Percentiles rank a stretch among this genome's conserved stretches.
These are phyloP conservation scores for Erebia aethiops DNA, from an alignment of 2,888 invertebrate genomes.

Conservation along the genomic window DNA sequence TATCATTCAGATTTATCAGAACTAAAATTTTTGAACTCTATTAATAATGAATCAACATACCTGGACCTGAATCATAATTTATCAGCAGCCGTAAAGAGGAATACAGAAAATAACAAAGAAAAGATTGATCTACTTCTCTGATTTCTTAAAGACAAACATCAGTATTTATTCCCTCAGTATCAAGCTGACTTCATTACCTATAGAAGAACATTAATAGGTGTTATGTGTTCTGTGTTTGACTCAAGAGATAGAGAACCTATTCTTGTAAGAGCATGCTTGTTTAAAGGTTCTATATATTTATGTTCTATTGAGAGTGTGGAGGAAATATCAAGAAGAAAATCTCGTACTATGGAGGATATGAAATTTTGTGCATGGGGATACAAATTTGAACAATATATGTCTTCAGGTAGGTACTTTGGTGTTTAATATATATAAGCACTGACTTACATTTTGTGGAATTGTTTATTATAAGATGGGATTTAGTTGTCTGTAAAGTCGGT, in stretches of 20 bases:
- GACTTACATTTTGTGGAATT: no score
- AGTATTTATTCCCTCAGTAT: conserved; percentile 32
- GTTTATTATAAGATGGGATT: no score
- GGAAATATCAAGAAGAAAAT: conserved; percentile 36
- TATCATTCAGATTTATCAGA: conserved; percentile 49
- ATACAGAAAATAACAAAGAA: conserved; percentile 50
- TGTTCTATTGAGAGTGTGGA: conserved; percentile 46
- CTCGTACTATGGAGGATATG: conserved; percentile 39
- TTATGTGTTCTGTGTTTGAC: conserved; percentile 48
- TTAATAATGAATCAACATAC: conserved; percentile 39
- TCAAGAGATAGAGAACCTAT: conserved; percentile 36
- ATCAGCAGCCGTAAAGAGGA: conserved; percentile 48
- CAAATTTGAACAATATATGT: conserved; percentile 47
- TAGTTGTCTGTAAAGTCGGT: no score
- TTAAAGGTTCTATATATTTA: conserved; percentile 51
- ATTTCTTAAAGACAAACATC: conserved; percentile 45
- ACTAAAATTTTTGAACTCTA: conserved; percentile 48
- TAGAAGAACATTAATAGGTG: conserved; percentile 51
- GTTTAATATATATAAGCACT: neutral
- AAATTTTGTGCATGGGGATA: conserved; percentile 44
- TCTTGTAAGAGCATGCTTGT: conserved; percentile 45
- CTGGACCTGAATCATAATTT: conserved; percentile 51
- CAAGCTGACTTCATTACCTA: conserved; percentile 47
- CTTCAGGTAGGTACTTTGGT: conserved; percentile 44
- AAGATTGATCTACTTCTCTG: conserved; percentile 49